Evolutionary conservation across 23 tunicate species (phyloP), one percentile per base, ranked within the genome.

Genomic region (Pegea sp.): DNA sequence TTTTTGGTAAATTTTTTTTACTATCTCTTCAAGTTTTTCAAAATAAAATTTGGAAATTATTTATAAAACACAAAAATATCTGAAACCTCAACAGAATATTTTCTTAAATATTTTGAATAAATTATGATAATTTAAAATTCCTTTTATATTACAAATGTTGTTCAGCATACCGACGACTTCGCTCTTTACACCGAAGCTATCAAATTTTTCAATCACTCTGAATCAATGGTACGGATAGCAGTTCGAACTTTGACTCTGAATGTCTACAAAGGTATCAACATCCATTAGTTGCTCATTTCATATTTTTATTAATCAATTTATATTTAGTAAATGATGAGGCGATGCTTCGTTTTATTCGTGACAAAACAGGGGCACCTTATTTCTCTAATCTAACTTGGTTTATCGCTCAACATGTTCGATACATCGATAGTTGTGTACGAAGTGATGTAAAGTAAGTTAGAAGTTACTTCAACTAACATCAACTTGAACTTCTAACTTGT

Each of bases 81-180:
- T 38, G 13, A 38, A 38, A 38, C 13, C 46, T 8, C 11, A 38
- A 38, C 11, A 38, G 11, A 8, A 38, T 38, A 38, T 38, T 8
- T 38, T 38, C 46, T 38, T 11, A 8, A 38, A 8, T 38, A 38
- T 38, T 38, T 8, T 38, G 13, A 16, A 38, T 11, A 38, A 16
- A 8, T 38, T 38, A 11, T 38, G 16, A 8, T 38, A 11, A 38
- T 8, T 8, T 8, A 38, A 11, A 38, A 38, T n/a, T 58, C 22
- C 13, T 59, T 56, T 33, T 16, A 19, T 33, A 2, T n/a, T n/a
- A n/a, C n/a, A n/a, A n/a, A n/a, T n/a, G n/a, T n/a, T n/a, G n/a
- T n/a, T n/a, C 63, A 84, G 93, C 99, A 91, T 57, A 74, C 93
- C n/a, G 99, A 81, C 59, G 99, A 91, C 48, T 91, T 91, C 64